These are phyloP conservation scores for Macrosiphum euphorbiae DNA, from an alignment of 2,888 invertebrate genomes.

Conservation along the genomic window DNA sequence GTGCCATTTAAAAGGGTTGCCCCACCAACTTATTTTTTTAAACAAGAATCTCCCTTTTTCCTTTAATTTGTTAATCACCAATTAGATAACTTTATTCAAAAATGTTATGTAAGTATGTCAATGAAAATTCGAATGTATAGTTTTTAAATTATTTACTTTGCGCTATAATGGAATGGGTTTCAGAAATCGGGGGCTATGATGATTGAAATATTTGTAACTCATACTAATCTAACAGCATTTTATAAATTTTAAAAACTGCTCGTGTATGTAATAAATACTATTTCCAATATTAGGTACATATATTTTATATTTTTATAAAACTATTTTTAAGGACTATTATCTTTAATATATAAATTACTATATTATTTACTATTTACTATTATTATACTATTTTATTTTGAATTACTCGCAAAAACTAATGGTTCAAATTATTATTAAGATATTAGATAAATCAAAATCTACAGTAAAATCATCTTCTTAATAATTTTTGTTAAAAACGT, in stretches of 20 bases:
- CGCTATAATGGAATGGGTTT: neutral
- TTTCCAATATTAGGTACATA: neutral
- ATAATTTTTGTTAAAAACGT: neutral
- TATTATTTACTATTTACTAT: too few relatives aligned
- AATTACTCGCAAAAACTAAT: neutral
- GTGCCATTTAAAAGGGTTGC: neutral
- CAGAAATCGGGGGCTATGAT: neutral
- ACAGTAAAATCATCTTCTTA: neutral
- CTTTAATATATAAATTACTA: neutral
- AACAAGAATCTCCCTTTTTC: neutral
- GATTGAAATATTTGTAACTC: neutral
- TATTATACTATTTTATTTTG: too few relatives aligned
- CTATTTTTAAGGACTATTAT: too few relatives aligned
- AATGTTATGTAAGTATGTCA: neutral
- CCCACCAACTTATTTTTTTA: neutral
- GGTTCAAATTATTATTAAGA: neutral
- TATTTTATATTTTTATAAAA: neutral
- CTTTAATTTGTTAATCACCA: neutral
- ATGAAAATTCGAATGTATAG: neutral
- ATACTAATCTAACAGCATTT: neutral
- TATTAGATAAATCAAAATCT: neutral
- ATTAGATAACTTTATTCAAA: neutral
- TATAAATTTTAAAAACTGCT: neutral
- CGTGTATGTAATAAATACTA: neutral
- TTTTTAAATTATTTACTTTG: neutral